Conservation (phyloP, 2,888 invertebrate genomes). For the Orthosia incerta region DNA sequence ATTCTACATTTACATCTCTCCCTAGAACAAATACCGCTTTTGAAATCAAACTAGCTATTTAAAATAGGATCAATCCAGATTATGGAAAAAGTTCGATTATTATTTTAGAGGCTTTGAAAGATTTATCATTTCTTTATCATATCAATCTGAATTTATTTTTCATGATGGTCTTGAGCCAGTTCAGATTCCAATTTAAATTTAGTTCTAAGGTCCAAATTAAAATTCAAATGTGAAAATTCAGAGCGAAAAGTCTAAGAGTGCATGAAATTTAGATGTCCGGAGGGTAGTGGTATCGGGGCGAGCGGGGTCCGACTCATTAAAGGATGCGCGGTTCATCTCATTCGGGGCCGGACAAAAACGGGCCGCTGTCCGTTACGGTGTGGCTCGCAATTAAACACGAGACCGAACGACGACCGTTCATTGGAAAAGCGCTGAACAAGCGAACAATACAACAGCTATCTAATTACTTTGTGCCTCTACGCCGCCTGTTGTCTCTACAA, state of each 20-base stretch:
- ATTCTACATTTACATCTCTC: not conserved
- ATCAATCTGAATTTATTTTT: not conserved
- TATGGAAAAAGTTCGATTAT: not conserved
- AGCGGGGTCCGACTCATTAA: conserved; percentile 80
- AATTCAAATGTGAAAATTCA: conserved; percentile 34
- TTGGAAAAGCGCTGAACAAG: conserved; percentile 87
- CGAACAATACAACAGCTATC: conserved; percentile 86
- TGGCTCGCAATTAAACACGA: conserved; percentile 87
- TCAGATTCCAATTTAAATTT: not conserved
- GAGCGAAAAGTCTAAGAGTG: conserved; percentile 68
- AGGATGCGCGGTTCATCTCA: conserved; percentile 84
- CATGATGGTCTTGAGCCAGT: not conserved
- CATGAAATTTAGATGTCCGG: conserved; percentile 71
- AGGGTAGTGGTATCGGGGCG: conserved; percentile 60
- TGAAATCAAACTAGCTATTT: not conserved
- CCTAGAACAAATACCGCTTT: not conserved
- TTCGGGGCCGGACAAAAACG: conserved; percentile 84
- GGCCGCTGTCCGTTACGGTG: conserved; percentile 85
- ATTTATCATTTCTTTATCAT: not conserved
- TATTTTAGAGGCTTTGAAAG: not conserved
- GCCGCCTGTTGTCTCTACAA: conserved; percentile 77
- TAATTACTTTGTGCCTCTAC: conserved; percentile 86
- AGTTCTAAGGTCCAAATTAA: not conserved
- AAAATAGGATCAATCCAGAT: not conserved
- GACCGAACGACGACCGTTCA: conserved; percentile 79